These are phyloP conservation scores for Anoplolepis gracilipes DNA, from an alignment of 1,140 invertebrate species.

Conservation along the genomic window DNA sequence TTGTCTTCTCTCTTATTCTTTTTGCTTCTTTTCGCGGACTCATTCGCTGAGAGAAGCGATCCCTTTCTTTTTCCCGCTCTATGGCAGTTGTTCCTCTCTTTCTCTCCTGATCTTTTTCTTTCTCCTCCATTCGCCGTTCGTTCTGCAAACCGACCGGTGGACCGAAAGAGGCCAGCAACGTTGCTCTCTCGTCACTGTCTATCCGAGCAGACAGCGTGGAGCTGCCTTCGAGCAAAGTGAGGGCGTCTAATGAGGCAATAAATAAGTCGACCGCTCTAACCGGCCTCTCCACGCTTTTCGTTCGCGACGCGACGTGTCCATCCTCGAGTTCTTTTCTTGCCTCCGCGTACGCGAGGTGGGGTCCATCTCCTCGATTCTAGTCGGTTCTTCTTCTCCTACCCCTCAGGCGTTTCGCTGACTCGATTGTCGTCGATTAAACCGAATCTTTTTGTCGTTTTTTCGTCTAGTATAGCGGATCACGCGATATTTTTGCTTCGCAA, in stretches of 20 bases:
- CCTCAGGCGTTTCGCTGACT: neutral
- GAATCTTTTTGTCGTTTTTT: conserved; percentile 34
- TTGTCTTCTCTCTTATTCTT: conserved; percentile 64
- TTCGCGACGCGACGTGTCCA: conserved; percentile 79
- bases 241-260: conserved; percentile 86
- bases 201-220: conserved; percentile 86
- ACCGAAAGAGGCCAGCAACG: conserved; percentile 67
- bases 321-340: conserved; percentile 74
- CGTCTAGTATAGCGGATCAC: conserved; percentile 29
- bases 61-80: conserved; percentile 57
- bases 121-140: conserved; percentile 10
- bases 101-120: conserved; percentile 54
- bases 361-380: conserved; percentile 42
- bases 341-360: conserved; percentile 60
- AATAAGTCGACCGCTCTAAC: conserved; percentile 85
- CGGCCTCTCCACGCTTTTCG: conserved; percentile 84
- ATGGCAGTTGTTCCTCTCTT: conserved; percentile 53
- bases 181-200: conserved; percentile 84
- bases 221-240: conserved; percentile 84
- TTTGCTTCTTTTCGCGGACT: conserved; percentile 67
- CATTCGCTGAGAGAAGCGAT: conserved; percentile 57
- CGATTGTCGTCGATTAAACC: conserved; percentile 59
- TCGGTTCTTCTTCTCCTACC: neutral
- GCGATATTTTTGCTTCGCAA: conserved; percentile 30
- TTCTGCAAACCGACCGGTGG: conserved; percentile 57